Conservation (phyloP, 2,888 invertebrate genomes). For the Steinernema carpocapsae region DNA sequence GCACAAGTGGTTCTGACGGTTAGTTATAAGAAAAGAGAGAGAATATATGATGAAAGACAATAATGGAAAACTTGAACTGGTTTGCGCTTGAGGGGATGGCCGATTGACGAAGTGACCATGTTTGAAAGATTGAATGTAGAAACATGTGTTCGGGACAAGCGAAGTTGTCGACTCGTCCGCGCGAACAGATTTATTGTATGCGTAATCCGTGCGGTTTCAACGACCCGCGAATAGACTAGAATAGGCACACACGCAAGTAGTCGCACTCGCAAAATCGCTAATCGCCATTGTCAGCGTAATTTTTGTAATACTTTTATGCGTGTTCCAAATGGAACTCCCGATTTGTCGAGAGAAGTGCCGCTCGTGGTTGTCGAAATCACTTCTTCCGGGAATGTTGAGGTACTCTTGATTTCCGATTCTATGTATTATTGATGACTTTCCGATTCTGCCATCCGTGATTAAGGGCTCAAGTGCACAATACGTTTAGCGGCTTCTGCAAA, state of each 20-base stretch:
- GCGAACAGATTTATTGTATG: neutral
- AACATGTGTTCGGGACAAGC: conserved; percentile 19
- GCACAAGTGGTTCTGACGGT: conserved; percentile 18
- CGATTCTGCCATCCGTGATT: no score
- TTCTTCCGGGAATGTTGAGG: no score
- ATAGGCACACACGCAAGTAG: neutral
- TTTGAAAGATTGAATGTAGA: no score
- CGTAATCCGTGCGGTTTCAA: neutral
- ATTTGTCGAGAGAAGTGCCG: no score
- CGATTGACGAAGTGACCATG: no score
- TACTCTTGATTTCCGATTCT: no score
- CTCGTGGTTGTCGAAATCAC: no score
- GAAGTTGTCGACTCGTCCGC: neutral
- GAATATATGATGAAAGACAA: conserved; percentile 4
- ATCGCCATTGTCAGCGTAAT: conserved; percentile 5
- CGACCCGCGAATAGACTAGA: conserved; percentile 17
- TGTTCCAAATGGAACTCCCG: neutral
- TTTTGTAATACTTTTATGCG: neutral
- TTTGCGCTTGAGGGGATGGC: no score
- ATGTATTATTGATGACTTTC: no score
- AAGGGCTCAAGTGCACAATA: no score
- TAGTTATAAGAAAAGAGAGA: neutral
- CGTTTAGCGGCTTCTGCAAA: no score
- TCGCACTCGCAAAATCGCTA: no score
- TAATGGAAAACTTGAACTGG: conserved; percentile 1